These are phyloP conservation scores for Araneus ventricosus DNA, from an alignment of 1,140 invertebrate species.

Conservation along the genomic window DNA sequence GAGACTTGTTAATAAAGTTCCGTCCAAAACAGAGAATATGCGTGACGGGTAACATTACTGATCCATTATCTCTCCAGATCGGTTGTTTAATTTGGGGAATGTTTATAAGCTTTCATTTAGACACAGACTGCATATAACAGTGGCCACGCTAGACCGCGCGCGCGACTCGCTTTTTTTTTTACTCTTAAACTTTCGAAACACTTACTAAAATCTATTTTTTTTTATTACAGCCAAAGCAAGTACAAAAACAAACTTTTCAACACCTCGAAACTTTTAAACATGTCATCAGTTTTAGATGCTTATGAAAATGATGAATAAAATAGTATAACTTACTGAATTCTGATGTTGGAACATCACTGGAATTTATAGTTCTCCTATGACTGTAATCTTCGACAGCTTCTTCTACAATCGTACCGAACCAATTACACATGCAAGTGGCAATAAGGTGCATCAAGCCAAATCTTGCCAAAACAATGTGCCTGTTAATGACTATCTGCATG, in stretches of 20 bases:
- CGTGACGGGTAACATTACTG: no score
- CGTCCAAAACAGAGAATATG: no score
- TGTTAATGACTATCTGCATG: slow-evolving; percentile 85
- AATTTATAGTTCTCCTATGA: neutral
- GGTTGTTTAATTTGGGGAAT: no score
- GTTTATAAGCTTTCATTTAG: no score
- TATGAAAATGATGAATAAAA: neutral
- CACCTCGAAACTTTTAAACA: neutral
- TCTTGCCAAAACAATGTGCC: slow-evolving; percentile 83
- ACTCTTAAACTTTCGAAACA: no score
- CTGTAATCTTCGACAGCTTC: slow-evolving; percentile 83
- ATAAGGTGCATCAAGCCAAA: slow-evolving; percentile 89
- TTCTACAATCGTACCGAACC: slow-evolving; percentile 86
- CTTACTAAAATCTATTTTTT: no score
- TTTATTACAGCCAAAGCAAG: neutral
- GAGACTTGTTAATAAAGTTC: no score
- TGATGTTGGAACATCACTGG: neutral
- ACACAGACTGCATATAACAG: no score
- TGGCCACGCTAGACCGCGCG: no score
- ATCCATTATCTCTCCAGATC: no score
- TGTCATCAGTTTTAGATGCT: neutral
- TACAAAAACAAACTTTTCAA: neutral
- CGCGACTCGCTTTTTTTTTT: no score
- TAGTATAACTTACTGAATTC: slow-evolving; percentile 50
- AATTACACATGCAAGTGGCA: slow-evolving; percentile 86